Conservation (phyloP, 1,140 invertebrate genomes). For the Drosophila ficusphila region DNA sequence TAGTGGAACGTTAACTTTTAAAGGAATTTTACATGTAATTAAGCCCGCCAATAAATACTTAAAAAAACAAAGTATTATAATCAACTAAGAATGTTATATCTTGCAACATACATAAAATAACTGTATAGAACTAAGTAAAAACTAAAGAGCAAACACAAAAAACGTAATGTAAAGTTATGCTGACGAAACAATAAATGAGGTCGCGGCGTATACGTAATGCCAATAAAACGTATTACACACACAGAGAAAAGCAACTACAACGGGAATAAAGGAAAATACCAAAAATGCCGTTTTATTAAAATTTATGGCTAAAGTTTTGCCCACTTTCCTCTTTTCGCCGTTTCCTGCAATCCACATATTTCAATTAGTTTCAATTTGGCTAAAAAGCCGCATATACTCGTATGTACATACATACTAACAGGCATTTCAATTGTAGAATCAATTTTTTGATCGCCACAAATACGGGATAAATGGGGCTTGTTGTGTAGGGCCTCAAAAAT, state of each 20-base stretch:
- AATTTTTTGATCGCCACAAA: conserved; percentile 68
- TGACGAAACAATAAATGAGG: conserved; percentile 42
- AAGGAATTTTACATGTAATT: conserved; percentile 54
- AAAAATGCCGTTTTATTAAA: conserved; percentile 70
- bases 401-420: conserved; percentile 4
- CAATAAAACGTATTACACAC: conserved; percentile 50
- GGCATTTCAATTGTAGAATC: conserved; percentile 48
- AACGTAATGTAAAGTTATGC: conserved; percentile 58
- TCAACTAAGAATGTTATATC: too few relatives aligned
- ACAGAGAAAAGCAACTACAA: conserved; percentile 13
- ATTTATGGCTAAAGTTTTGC: conserved; percentile 66
- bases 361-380: conserved; percentile 79
- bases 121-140: neutral
- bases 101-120: neutral
- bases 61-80: neutral
- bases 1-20: conserved; percentile 11
- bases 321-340: conserved; percentile 1
- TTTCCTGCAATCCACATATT: conserved; percentile 49
- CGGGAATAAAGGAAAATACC: conserved; percentile 47
- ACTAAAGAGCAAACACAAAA: neutral
- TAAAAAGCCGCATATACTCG: conserved; percentile 37
- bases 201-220: conserved; percentile 61
- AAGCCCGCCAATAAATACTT: conserved; percentile 30
- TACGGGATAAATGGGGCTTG: conserved; percentile 31
- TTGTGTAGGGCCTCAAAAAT: conserved; percentile 50